Evolutionary conservation across 2,113 vertebrate genomes (phyloP), one percentile per base, ranked within the genome.

Genomic region (Scortum barcoo): DNA sequence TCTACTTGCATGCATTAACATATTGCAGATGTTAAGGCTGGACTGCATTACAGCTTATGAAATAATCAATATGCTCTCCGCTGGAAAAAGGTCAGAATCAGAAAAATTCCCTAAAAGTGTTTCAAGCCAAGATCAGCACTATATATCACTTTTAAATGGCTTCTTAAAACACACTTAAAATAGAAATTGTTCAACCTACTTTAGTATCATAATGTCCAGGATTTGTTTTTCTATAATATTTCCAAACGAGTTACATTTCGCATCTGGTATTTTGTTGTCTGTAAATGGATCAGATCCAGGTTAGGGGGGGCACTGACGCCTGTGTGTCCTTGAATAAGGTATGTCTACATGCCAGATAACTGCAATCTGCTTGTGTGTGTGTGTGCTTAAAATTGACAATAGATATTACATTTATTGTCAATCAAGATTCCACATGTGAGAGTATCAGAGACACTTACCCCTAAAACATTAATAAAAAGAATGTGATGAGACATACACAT

Each of bases 11-110:
- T 44, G 72, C 13, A 68, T 62, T 63, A 84, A 81, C 73, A 71
- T 73, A 30, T 22, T 51, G 76, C 83, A 88, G 83, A 86, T 88
- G 86, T 87, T 85, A 57, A 66, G 67, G 57, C 60, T 80, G 83
- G 78, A 73, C 42, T 36, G 56, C 7, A 0, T 79, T 76, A 38
- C 36, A 33, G 70, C 36, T 53, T 0, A 1, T 5, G 30, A 26
- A 42, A 61, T 80, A 85, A 87, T 77, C 57, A n/a, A 87, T 80
- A 33, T 50, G 40, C 54, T 56, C 61, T 30, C 60, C 4, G 0
- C 56, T 82, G 78, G 66, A 76, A 82, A 56, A 9, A 51, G 40
- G 72, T 84, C 84, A 69, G 66, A 65, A 78, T 63, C 17, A 72
- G 66, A 82, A 75, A 26, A 17, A 71, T 40, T 10, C 0, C 33